Percentiles rank a stretch among this genome's conserved stretches.
These are phyloP conservation scores for Xylocampa areola DNA, from an alignment of 2,888 invertebrate species.

Conservation along the genomic window DNA sequence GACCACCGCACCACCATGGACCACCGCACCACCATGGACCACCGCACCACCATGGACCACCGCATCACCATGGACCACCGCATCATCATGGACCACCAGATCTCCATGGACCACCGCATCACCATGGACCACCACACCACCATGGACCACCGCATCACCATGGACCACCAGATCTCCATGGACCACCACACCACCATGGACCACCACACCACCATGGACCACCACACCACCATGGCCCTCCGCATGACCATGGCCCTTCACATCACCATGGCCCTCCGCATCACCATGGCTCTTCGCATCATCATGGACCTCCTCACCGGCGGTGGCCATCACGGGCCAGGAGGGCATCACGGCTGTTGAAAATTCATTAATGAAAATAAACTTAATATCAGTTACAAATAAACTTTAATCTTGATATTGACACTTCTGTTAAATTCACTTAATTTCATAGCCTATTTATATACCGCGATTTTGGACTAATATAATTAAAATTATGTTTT, in stretches of 20 bases:
- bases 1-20: too few species aligned
- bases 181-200: not conserved
- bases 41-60: too few species aligned
- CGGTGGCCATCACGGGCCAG: not conserved
- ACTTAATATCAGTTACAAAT: not conserved
- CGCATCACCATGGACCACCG: too few species aligned
- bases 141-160: too few species aligned
- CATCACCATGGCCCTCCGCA: not conserved
- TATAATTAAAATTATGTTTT: too few species aligned
- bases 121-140: too few species aligned
- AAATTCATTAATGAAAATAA: not conserved
- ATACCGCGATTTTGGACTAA: too few species aligned
- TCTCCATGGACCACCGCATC: too few species aligned
- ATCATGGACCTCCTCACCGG: not conserved
- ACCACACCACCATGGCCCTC: not conserved
- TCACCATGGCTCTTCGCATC: not conserved
- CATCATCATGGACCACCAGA: not conserved
- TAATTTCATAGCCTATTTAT: too few species aligned
- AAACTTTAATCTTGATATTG: too few species aligned
- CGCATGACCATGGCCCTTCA: not conserved
- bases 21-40: too few species aligned
- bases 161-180: not conserved
- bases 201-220: not conserved
- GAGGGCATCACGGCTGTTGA: slow-evolving; percentile 1
- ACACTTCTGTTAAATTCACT: too few species aligned